Evolutionary conservation across 2,888 invertebrate species (phyloP).

Genomic region (Helobdella robusta): DNA sequence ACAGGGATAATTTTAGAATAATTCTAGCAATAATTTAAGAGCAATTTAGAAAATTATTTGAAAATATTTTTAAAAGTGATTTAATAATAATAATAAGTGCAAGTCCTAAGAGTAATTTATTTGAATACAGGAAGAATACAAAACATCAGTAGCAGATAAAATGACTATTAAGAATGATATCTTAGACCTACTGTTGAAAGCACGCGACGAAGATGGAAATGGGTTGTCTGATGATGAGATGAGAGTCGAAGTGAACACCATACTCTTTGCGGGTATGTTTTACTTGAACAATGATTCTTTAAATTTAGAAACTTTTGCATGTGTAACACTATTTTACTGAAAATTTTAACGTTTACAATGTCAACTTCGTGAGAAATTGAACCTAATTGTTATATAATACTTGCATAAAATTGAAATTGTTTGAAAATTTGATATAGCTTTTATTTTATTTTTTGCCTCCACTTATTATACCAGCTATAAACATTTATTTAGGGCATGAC

Average conservation of each 20-base stretch:
- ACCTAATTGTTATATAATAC: not conserved
- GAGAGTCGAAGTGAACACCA: slow-evolving; percentile 41
- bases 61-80: too few species aligned
- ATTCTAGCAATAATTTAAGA: too few species aligned
- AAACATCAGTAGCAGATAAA: too few species aligned
- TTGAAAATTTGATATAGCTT: not conserved
- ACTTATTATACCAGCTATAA: not conserved
- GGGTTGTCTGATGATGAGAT: slow-evolving; percentile 41
- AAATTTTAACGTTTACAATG: not conserved
- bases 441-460: not conserved
- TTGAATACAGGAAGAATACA: too few species aligned
- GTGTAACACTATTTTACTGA: not conserved
- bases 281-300: not conserved
- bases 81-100: too few species aligned
- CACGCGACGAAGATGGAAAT: slow-evolving; percentile 37
- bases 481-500: slow-evolving; percentile 39
- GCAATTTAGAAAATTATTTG: too few species aligned
- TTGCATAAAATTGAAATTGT: not conserved
- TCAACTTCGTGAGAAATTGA: not conserved
- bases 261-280: slow-evolving; percentile 36
- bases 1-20: too few species aligned
- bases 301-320: too few species aligned
- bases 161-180: slow-evolving; percentile 31
- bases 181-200: slow-evolving; percentile 32
- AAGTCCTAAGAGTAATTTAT: too few species aligned